Evolutionary conservation across 2,113 vertebrate genomes (phyloP).

Genomic region (Halichoeres trimaculatus): DNA sequence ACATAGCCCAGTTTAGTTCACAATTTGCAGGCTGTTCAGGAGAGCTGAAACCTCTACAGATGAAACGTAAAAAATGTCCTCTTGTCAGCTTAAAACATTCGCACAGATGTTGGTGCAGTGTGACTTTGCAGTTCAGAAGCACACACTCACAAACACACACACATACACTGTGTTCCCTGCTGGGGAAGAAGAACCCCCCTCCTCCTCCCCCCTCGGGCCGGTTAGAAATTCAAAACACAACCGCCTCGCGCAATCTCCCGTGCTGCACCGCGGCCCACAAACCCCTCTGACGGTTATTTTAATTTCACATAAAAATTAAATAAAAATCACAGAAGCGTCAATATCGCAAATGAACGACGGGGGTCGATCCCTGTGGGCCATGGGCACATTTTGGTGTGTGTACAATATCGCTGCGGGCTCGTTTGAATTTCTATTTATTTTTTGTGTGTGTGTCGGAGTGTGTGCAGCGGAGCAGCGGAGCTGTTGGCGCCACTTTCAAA

Average conservation of each 20-base stretch:
- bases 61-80: no score
- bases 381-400: slow-evolving; percentile 48
- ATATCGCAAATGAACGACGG: slow-evolving; percentile 22
- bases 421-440: slow-evolving; percentile 74
- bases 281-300: slow-evolving; percentile 67
- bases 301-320: slow-evolving; percentile 76
- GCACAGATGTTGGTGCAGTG: not conserved
- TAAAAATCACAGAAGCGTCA: slow-evolving; percentile 70
- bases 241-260: slow-evolving; percentile 67
- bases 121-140: not conserved
- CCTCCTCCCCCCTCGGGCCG: slow-evolving; percentile 17
- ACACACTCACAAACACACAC: slow-evolving; percentile 13
- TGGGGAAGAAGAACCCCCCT: slow-evolving; percentile 44
- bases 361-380: slow-evolving; percentile 4
- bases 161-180: not conserved
- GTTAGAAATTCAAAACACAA: slow-evolving; percentile 76
- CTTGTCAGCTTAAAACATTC: not conserved
- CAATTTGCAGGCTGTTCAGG: no score
- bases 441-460: slow-evolving; percentile 63
- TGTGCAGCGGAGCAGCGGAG: slow-evolving; percentile 45
- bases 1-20: no score
- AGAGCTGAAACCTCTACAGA: no score
- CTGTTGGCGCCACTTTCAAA: slow-evolving; percentile 83
- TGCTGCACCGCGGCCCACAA: slow-evolving; percentile 71
- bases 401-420: slow-evolving; percentile 33